Evolutionary conservation across 2,888 invertebrate genomes (phyloP).

Genomic region (Glomeris marginata): DNA sequence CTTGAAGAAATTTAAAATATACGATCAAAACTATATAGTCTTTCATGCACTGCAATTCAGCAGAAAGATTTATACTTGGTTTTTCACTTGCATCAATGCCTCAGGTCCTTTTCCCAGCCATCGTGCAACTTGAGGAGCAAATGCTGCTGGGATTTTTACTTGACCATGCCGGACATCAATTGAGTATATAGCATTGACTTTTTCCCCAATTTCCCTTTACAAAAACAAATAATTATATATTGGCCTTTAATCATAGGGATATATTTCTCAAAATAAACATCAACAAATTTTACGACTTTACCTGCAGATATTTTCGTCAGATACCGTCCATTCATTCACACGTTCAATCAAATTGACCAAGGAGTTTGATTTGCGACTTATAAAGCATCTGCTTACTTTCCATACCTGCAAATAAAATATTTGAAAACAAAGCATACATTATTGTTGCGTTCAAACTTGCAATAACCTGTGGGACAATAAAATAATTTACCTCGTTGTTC

Average conservation of each 20-base stretch:
- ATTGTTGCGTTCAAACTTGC: too few relatives aligned
- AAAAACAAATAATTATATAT: not conserved
- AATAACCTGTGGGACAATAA: too few relatives aligned
- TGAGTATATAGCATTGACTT: slow-evolving; percentile 5
- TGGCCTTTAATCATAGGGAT: too few relatives aligned
- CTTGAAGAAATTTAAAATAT: slow-evolving; percentile 2
- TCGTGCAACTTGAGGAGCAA: slow-evolving; percentile 3
- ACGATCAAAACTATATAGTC: not conserved
- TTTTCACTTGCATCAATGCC: not conserved
- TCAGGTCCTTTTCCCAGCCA: slow-evolving; percentile 7
- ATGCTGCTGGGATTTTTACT: slow-evolving; percentile 8
- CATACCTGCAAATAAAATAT: too few relatives aligned
- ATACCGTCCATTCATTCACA: slow-evolving; percentile 2
- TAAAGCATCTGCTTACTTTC: too few relatives aligned
- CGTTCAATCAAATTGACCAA: not conserved
- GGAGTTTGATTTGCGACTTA: too few relatives aligned
- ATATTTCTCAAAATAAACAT: too few relatives aligned
- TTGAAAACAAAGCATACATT: too few relatives aligned
- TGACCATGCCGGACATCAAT: slow-evolving; percentile 6
- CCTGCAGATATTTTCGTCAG: slow-evolving; percentile 1
- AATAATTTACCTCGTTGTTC: too few relatives aligned
- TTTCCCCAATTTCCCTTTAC: slow-evolving; percentile 1
- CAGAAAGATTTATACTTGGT: slow-evolving; percentile 1
- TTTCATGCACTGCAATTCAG: not conserved
- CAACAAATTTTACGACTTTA: not conserved